Conservation (phyloP, 1,140 invertebrate genomes). For the Carcinoscorpius rotundicauda region DNA sequence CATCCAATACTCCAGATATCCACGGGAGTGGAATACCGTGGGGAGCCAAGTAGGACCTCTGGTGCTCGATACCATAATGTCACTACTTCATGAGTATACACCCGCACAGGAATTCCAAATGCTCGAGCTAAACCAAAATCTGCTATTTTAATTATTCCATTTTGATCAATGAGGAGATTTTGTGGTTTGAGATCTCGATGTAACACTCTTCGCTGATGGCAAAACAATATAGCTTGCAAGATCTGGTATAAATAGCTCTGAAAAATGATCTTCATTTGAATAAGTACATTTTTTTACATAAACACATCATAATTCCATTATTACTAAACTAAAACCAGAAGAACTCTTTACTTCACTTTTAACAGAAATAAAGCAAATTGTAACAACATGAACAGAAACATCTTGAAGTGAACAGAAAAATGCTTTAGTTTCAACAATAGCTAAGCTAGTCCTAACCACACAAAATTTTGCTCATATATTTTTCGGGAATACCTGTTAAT, state of each 20-base stretch:
- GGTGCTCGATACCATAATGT: conserved; percentile 98
- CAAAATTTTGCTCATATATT: too few relatives aligned
- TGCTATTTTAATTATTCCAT: conserved; percentile 89
- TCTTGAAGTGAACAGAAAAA: too few relatives aligned
- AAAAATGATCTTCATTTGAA: conserved; percentile 15
- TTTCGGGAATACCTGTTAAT: too few relatives aligned
- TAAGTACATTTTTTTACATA: too few relatives aligned
- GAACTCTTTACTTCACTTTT: too few relatives aligned
- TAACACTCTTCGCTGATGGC: conserved; percentile 82
- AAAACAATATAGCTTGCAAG: conserved; percentile 84
- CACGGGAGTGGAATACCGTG: conserved; percentile 81
- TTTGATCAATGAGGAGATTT: conserved; percentile 86
- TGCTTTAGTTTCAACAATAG: too few relatives aligned
- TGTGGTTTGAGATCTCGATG: conserved; percentile 98
- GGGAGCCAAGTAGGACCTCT: conserved; percentile 83
- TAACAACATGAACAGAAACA: too few relatives aligned
- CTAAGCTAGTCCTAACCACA: too few relatives aligned
- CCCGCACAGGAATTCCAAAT: conserved; percentile 88
- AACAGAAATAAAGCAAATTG: too few relatives aligned
- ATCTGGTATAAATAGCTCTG: conserved; percentile 59
- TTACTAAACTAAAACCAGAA: too few relatives aligned
- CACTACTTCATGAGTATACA: conserved; percentile 97
- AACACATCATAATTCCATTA: too few relatives aligned
- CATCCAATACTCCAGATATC: conserved; percentile 97
- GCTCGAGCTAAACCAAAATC: conserved; percentile 95